Conservation (phyloP, 2,888 invertebrate species). For the Protonemura montana region DNA sequence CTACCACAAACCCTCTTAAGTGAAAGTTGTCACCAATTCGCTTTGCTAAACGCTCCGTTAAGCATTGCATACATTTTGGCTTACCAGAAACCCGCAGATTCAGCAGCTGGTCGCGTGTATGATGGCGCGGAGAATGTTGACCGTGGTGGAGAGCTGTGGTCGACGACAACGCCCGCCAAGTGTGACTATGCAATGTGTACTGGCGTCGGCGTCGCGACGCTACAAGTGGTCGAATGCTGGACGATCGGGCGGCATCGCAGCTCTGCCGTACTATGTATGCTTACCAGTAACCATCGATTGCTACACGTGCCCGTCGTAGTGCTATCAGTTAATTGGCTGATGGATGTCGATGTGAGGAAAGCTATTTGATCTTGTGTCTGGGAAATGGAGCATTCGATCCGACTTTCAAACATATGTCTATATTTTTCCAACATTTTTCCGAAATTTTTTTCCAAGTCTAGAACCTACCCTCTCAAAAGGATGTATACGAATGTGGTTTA, state of each 20-base stretch:
- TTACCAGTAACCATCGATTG: background rate
- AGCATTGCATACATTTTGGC: background rate
- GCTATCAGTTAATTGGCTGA: background rate
- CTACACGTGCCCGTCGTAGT: background rate
- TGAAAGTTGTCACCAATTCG: too few species aligned
- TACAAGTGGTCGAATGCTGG: slow-evolving; percentile 4
- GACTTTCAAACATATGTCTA: too few species aligned
- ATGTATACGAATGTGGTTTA: too few species aligned
- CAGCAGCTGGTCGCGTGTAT: background rate
- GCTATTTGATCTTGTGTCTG: too few species aligned
- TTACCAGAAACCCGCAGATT: background rate
- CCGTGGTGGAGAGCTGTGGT: background rate
- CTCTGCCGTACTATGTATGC: background rate
- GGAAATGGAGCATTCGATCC: too few species aligned
- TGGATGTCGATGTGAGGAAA: background rate
- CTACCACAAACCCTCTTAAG: too few species aligned
- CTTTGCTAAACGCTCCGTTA: too few species aligned
- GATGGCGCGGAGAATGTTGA: background rate
- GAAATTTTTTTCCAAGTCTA: too few species aligned
- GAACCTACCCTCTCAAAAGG: too few species aligned
- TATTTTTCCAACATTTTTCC: too few species aligned
- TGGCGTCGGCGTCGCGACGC: background rate
- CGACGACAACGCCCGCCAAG: background rate
- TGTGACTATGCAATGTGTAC: background rate
- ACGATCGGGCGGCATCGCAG: background rate